A percentile compares a stretch with the other conserved stretches of the same genome.
Conservation (phyloP, 2,888 invertebrate species). For the Troilus luridus region DNA sequence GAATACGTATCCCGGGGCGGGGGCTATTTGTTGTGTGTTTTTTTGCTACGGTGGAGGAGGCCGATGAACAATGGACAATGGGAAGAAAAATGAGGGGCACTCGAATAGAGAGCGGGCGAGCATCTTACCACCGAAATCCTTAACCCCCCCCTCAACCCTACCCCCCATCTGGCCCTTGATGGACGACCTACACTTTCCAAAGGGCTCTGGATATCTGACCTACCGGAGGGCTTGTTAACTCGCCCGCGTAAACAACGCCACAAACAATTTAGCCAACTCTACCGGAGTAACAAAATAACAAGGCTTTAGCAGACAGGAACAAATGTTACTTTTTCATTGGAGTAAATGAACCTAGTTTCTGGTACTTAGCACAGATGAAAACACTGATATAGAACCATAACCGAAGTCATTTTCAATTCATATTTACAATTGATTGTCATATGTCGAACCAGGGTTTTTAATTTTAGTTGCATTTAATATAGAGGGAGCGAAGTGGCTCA, state of each 20-base stretch:
- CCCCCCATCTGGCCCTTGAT: neutral
- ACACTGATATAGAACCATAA: too few relatives aligned
- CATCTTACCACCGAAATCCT: neutral
- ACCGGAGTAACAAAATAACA: neutral
- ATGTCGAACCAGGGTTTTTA: too few relatives aligned
- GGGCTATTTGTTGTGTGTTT: conserved; percentile 48
- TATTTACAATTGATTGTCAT: too few relatives aligned
- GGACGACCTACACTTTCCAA: conserved; percentile 9
- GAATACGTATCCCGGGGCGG: conserved; percentile 43
- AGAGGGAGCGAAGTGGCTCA: too few relatives aligned
- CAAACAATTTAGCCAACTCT: neutral
- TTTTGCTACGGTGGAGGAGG: conserved; percentile 22
- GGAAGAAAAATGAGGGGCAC: conserved; percentile 43
- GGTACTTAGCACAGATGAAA: too few relatives aligned
- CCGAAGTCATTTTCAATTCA: too few relatives aligned
- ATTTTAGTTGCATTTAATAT: too few relatives aligned
- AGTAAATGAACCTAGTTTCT: too few relatives aligned
- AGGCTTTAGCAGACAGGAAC: neutral
- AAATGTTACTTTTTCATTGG: too few relatives aligned
- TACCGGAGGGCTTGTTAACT: neutral
- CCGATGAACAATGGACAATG: conserved; percentile 51
- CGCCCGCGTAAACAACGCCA: neutral
- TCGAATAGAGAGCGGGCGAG: conserved; percentile 32
- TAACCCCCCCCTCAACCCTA: neutral
- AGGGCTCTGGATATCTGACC: neutral